phyloP scores from a whole-genome alignment of 2,113 vertebrate species.

The Ellobius talpinus region DNA sequence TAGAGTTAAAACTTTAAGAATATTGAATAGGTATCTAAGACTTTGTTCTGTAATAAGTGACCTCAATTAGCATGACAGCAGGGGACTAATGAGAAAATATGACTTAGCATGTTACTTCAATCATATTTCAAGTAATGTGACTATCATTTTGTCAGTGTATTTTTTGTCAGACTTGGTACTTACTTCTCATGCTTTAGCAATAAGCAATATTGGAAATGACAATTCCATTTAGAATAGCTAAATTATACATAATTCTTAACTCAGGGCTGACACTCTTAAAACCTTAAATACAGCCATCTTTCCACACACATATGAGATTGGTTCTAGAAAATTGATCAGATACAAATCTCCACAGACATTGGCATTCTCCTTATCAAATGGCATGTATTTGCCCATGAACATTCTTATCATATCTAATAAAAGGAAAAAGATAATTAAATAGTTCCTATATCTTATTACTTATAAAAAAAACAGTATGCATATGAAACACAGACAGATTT shows the following conservation, averaged over 20 bases:
- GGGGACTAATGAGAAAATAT: slow-evolving; percentile 2
- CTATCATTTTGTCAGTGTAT: background rate
- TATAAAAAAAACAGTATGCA: background rate
- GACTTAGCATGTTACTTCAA: background rate
- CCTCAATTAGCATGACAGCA: slow-evolving; percentile 44
- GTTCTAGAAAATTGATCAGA: background rate
- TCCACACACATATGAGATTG: background rate
- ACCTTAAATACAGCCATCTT: background rate
- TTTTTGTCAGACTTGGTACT: background rate
- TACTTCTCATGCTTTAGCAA: background rate
- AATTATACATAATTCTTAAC: background rate
- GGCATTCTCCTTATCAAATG: background rate
- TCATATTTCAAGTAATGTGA: background rate
- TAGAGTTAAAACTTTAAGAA: background rate
- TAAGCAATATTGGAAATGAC: background rate
- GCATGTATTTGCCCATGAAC: too few species aligned
- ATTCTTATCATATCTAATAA: background rate
- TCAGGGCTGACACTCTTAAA: background rate
- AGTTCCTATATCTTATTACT: background rate
- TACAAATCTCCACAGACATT: background rate
- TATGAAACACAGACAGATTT: background rate
- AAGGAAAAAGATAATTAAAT: background rate
- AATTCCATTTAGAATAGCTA: background rate
- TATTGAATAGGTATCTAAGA: slow-evolving; percentile 24
- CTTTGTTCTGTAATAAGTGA: background rate